These are phyloP conservation scores for Neotoma lepida DNA, from an alignment of 2,113 vertebrate genomes.

Conservation along the genomic window DNA sequence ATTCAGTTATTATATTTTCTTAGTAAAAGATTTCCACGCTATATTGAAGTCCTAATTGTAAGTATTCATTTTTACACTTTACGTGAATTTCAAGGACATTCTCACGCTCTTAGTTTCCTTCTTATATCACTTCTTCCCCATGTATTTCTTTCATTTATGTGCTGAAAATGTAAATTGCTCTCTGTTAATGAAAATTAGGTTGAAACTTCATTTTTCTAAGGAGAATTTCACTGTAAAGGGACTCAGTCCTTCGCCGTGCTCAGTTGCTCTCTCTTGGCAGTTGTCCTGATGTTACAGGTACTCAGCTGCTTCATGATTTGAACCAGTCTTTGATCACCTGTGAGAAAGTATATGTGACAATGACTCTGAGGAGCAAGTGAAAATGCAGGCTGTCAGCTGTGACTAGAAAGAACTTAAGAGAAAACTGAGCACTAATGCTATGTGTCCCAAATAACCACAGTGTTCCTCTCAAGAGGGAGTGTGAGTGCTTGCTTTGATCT, in stretches of 20 bases:
- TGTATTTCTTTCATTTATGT: not conserved
- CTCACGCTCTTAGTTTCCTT: not conserved
- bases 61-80: not conserved
- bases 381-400: constrained; percentile 90
- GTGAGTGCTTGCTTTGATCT: constrained; percentile 96
- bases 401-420: constrained; percentile 91
- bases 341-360: constrained; percentile 91
- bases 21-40: not conserved
- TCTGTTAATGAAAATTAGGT: not conserved
- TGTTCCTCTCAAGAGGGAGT: constrained; percentile 93
- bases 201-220: not conserved
- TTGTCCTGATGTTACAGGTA: not conserved
- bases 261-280: not conserved
- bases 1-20: not conserved
- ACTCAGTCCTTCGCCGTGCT: not conserved
- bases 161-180: not conserved
- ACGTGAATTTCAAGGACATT: not conserved
- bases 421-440: constrained; percentile 88
- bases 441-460: constrained; percentile 89
- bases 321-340: not conserved
- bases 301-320: not conserved
- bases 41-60: not conserved
- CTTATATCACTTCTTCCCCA: not conserved
- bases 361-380: constrained; percentile 89
- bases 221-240: not conserved